Percentiles rank a stretch among this genome's conserved stretches.
Evolutionary conservation across 2,113 vertebrate species (phyloP).

Genomic region (Eulemur macaco): DNA sequence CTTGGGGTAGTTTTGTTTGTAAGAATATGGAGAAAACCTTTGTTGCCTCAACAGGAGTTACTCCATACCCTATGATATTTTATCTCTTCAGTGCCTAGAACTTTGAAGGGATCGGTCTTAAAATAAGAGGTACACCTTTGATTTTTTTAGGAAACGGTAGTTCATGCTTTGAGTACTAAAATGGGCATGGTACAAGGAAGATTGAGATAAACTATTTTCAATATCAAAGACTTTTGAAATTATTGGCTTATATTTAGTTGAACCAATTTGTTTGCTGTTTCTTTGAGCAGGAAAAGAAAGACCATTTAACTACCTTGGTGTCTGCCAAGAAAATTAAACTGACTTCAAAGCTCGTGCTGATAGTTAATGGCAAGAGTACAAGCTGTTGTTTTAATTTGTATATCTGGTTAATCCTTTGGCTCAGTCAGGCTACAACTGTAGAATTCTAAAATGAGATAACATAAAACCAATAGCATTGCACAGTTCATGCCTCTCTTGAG

Average conservation of each 20-base stretch:
- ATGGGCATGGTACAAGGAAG: not conserved
- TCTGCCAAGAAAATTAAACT: slow-evolving; percentile 60
- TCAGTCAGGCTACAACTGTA: slow-evolving; percentile 33
- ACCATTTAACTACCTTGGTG: slow-evolving; percentile 31
- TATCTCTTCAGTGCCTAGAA: not conserved
- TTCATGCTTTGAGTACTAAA: slow-evolving; percentile 13
- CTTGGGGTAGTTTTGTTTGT: slow-evolving; percentile 19
- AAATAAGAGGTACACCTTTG: not conserved
- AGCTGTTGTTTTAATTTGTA: slow-evolving; percentile 68
- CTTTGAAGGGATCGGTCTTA: slow-evolving; percentile 4
- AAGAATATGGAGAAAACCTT: not conserved
- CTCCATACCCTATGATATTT: not conserved
- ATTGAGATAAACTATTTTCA: slow-evolving; percentile 31
- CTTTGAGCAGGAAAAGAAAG: slow-evolving; percentile 44
- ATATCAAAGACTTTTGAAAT: slow-evolving; percentile 33
- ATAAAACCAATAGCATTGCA: slow-evolving; percentile 3
- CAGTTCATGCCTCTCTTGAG: slow-evolving; percentile 42
- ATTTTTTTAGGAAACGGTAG: not conserved
- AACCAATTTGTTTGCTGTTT: slow-evolving; percentile 55
- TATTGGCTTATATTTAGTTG: slow-evolving; percentile 35
- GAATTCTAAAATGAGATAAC: slow-evolving; percentile 49
- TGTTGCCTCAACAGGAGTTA: not conserved
- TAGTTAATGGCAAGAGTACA: slow-evolving; percentile 50
- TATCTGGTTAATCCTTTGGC: slow-evolving; percentile 10
- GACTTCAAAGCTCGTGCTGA: slow-evolving; percentile 53